Conservation (phyloP, 2,797 vertebrate genomes). For the Sebastes melanostomus region DNA sequence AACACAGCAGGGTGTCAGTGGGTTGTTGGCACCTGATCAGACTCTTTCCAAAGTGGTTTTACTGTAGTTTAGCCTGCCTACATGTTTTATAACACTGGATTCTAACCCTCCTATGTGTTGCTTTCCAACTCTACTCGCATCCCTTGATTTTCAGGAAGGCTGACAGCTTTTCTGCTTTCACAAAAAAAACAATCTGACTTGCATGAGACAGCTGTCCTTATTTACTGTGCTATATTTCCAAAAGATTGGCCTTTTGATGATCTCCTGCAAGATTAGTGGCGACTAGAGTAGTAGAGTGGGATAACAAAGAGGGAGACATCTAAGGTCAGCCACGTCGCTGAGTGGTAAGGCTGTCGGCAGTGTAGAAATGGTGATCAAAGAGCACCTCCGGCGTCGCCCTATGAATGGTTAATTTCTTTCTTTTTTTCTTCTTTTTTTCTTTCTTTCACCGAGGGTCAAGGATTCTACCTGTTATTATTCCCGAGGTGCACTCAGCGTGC, state of each 20-base stretch:
- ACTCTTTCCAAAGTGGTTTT: neutral
- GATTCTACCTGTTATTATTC: constrained; percentile 64
- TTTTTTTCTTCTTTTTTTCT: constrained; percentile 4
- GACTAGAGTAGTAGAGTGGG: constrained; percentile 46
- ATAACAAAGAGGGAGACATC: constrained; percentile 55
- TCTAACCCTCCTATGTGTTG: constrained; percentile 1
- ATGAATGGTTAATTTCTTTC: constrained; percentile 61
- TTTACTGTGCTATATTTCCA: constrained; percentile 58
- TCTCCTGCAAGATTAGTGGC: constrained; percentile 46
- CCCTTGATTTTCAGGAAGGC: constrained; percentile 36
- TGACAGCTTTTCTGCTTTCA: constrained; percentile 26
- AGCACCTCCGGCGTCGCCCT: constrained; percentile 17
- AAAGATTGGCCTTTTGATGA: constrained; percentile 56
- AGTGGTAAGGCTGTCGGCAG: constrained; percentile 35
- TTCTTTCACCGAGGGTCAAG: constrained; percentile 47
- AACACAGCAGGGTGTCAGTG: neutral
- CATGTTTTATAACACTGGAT: neutral
- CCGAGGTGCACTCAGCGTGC: constrained; percentile 18
- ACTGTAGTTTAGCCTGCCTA: neutral
- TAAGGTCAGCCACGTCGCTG: constrained; percentile 56
- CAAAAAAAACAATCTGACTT: constrained; percentile 46
- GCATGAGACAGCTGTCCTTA: constrained; percentile 54
- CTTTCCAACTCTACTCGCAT: neutral
- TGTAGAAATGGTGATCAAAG: constrained; percentile 67
- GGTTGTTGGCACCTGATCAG: neutral